These are phyloP conservation scores for Pseudomyrmex dendroicus DNA, from an alignment of 1,140 invertebrate genomes.

Conservation along the genomic window DNA sequence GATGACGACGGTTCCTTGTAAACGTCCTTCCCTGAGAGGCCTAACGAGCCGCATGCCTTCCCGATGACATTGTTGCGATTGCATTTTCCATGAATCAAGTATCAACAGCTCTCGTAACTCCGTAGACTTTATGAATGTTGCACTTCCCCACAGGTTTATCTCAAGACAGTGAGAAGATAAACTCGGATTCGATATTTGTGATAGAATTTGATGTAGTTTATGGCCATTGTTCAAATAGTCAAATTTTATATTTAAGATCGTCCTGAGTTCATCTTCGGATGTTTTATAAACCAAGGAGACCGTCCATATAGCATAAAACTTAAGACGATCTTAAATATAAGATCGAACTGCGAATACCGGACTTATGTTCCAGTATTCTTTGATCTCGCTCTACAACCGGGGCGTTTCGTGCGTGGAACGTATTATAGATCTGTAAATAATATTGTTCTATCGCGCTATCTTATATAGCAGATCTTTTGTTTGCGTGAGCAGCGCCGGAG, in stretches of 20 bases:
- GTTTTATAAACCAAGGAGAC: no score
- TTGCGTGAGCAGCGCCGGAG: neutral
- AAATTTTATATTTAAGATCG: no score
- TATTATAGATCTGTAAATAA: neutral
- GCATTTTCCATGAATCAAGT: slow-evolving; percentile 7
- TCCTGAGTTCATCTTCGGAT: no score
- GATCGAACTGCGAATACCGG: neutral
- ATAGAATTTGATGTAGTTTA: no score
- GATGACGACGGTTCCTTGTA: slow-evolving; percentile 37
- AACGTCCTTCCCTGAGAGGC: neutral
- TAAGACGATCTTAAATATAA: no score
- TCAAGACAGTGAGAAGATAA: no score
- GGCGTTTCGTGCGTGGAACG: neutral
- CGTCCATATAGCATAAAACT: no score
- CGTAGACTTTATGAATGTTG: slow-evolving; percentile 21
- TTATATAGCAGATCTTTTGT: neutral
- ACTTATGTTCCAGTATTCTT: neutral
- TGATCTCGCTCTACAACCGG: neutral
- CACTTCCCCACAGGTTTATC: slow-evolving; percentile 29
- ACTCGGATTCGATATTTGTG: neutral
- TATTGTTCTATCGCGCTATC: neutral
- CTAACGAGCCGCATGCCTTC: slow-evolving; percentile 38
- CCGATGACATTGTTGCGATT: neutral
- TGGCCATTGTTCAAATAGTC: no score
- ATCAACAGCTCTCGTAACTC: neutral